These are phyloP conservation scores for Malacosoma neustria DNA, from an alignment of 2,888 invertebrate genomes.

Conservation along the genomic window DNA sequence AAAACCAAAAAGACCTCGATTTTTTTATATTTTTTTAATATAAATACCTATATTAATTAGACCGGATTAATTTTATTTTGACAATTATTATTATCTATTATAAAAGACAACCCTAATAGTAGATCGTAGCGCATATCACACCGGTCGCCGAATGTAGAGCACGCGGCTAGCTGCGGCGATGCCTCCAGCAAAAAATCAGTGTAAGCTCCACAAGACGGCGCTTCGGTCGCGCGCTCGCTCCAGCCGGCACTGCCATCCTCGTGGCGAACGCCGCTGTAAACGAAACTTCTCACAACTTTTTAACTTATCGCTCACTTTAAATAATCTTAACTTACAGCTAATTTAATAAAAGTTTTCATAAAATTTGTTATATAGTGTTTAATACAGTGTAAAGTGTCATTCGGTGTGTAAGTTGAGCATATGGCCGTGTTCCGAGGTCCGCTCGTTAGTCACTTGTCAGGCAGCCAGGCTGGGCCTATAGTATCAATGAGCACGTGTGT, in stretches of 20 bases:
- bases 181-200: conserved; percentile 73
- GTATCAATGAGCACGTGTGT: conserved; percentile 64
- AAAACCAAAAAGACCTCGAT: no score
- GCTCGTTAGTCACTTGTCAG: conserved; percentile 21
- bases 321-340: conserved; percentile 8
- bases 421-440: conserved; percentile 59
- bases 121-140: conserved; percentile 50
- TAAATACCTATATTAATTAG: no score
- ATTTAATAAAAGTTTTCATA: no score
- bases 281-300: conserved; percentile 6
- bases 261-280: conserved; percentile 13
- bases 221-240: conserved; percentile 54
- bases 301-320: conserved; percentile 15
- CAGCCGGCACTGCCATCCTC: conserved; percentile 23
- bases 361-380: no score
- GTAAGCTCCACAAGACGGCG: conserved; percentile 61
- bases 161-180: conserved; percentile 52
- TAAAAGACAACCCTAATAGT: conserved; percentile 29
- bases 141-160: conserved; percentile 71
- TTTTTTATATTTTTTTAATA: no score
- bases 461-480: conserved; percentile 35
- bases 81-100: no score
- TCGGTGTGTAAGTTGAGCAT: conserved; percentile 61
- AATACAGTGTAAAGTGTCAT: conserved; percentile 59
- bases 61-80: no score